Evolutionary conservation across 2,113 vertebrate species (phyloP), one percentile per base, ranked within the genome.

Genomic region (Typhlomys cinereus): DNA sequence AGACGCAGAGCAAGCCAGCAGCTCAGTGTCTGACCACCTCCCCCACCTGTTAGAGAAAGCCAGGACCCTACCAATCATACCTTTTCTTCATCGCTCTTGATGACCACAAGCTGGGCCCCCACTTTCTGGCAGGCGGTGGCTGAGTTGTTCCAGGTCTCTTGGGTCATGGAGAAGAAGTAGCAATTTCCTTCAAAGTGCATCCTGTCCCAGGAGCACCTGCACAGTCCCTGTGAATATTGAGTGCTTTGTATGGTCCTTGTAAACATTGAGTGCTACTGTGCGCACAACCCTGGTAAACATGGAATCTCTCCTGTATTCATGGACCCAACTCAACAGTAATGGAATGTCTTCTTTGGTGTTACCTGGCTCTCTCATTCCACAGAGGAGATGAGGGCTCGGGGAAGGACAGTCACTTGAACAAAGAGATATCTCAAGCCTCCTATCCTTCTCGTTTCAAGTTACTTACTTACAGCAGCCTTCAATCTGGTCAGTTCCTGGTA

Each of bases 141-240:
- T 2, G 90, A 69, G 3, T 59, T 17, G 5, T 80, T 69, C 75
- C 80, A 44, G 34, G 36, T 59, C 64, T 6, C 15, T 2, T 46
- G 73, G 27, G 41, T 12, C 7, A 15, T 50, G 52, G 74, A 89
- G 59, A 89, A 92, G n/a, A 82, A 82, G 54, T 80, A 92, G 25
- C 71, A 57, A 9, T 48, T 67, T 67, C 15, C 36, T 62, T n/a
- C 66, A 79, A 91, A 81, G 44, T 11, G 2, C 0, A 10, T 59
- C 81, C 86, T 75, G 9, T 59, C 69, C 61, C 80, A 59, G 54
- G 81, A 61, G 48, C 80, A 94, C 25, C 54, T 41, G 36, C 25
- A 44, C 21, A 44, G 52, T 12, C 39, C 1, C 27, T 13, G 5
- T 80, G 57, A 80, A 59, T 15, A 44, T 10, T 4, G 6, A 44